Evolutionary conservation across 2,797 vertebrate species (phyloP).

Genomic region (Miichthys miiuy): DNA sequence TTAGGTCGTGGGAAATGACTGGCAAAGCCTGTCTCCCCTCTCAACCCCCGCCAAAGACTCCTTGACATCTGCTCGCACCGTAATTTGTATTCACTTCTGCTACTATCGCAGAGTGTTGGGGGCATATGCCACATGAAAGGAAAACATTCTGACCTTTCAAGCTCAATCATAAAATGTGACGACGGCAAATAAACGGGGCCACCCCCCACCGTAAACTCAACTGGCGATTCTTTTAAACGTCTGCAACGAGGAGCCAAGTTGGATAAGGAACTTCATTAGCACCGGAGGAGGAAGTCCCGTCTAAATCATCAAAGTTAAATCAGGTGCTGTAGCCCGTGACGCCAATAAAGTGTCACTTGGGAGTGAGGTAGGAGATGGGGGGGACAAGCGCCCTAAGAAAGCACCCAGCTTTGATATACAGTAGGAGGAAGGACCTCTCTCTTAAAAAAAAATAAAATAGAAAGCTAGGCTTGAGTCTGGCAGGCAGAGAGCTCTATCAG

Average conservation of each 20-base stretch:
- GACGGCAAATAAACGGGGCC: constrained; percentile 10
- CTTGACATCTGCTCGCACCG: constrained; percentile 60
- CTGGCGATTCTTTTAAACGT: constrained; percentile 39
- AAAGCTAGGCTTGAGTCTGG: constrained; percentile 50
- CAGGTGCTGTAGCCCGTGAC: constrained; percentile 1
- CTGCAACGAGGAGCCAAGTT: constrained; percentile 5
- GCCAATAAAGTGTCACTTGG: constrained; percentile 17
- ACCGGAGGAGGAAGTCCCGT: neutral
- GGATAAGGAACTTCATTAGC: constrained; percentile 36
- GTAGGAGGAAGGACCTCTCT: constrained; percentile 21
- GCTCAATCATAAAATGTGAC: constrained; percentile 48
- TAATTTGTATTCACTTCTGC: constrained; percentile 50
- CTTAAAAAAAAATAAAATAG: constrained; percentile 41
- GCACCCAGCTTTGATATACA: constrained; percentile 48
- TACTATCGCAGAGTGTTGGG: constrained; percentile 6
- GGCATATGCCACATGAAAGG: constrained; percentile 56
- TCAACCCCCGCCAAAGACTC: constrained; percentile 20
- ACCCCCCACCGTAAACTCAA: constrained; percentile 26
- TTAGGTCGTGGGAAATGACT: constrained; percentile 73
- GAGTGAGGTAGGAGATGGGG: constrained; percentile 11
- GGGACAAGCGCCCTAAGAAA: constrained; percentile 12
- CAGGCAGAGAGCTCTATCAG: constrained; percentile 71
- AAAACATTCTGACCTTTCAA: constrained; percentile 62
- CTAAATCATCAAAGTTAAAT: constrained; percentile 36
- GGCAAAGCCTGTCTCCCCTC: constrained; percentile 22